These are phyloP conservation scores for Pristionchus fissidentatus DNA, from an alignment of 2,888 invertebrate genomes.

Conservation along the genomic window DNA sequence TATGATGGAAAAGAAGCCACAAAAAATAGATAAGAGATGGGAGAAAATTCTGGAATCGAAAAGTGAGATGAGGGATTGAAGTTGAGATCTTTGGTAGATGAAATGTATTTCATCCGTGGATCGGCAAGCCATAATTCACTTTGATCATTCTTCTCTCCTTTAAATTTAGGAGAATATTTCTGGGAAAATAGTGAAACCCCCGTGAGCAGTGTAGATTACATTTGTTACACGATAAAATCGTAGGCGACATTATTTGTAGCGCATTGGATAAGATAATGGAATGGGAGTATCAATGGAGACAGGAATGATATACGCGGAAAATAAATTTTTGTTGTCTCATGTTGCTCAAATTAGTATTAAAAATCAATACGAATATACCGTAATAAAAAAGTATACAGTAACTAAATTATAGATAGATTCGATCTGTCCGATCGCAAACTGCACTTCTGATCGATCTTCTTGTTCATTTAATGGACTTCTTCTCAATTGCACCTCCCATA, in stretches of 20 bases:
- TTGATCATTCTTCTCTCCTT: too few relatives aligned
- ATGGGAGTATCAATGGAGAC: too few relatives aligned
- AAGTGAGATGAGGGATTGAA: background rate
- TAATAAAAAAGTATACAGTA: background rate
- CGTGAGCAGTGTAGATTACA: too few relatives aligned
- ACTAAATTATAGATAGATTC: background rate
- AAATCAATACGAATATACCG: background rate
- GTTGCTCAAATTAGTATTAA: background rate
- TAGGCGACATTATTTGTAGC: too few relatives aligned
- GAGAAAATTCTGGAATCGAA: conserved; percentile 22
- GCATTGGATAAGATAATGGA: too few relatives aligned
- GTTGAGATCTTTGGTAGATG: background rate
- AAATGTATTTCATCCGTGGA: background rate
- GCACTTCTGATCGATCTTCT: background rate
- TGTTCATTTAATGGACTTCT: conserved; percentile 37
- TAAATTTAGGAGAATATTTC: too few relatives aligned
- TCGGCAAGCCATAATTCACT: background rate
- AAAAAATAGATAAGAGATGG: conserved; percentile 29
- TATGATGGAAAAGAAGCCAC: conserved; percentile 40
- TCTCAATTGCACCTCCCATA: background rate
- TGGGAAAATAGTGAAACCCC: too few relatives aligned
- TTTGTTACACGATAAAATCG: too few relatives aligned
- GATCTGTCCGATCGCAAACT: conserved; percentile 30
- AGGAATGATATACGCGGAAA: too few relatives aligned
- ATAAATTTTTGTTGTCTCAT: too few relatives aligned